Evolutionary conservation across 2,113 vertebrate genomes (phyloP).

Genomic region (Athene noctua): DNA sequence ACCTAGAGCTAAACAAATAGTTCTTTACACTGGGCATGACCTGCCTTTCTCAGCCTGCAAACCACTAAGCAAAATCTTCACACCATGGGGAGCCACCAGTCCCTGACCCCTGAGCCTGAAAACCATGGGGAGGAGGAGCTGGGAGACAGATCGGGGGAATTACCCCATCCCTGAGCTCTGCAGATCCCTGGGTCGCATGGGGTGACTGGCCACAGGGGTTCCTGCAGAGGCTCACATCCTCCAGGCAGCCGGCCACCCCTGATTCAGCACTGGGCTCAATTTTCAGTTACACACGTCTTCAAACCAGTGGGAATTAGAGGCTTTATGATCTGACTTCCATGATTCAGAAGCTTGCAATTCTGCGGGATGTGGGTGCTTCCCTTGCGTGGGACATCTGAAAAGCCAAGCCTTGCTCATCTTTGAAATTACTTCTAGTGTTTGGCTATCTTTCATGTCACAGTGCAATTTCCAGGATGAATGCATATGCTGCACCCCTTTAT

Average conservation of each 20-base stretch:
- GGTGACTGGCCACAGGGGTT: neutral
- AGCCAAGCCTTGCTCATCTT: slow-evolving; percentile 50
- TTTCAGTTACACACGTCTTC: neutral
- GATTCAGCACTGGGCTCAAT: neutral
- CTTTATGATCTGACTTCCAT: neutral
- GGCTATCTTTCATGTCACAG: slow-evolving; percentile 20
- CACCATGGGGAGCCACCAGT: neutral
- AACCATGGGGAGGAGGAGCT: neutral
- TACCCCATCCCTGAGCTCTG: neutral
- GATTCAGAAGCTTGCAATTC: slow-evolving; percentile 52
- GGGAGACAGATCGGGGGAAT: neutral
- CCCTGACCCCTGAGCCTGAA: neutral
- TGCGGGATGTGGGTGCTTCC: slow-evolving; percentile 27
- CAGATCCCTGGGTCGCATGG: accelerated
- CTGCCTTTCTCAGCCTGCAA: neutral
- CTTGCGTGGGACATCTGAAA: slow-evolving; percentile 39
- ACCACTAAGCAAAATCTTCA: neutral
- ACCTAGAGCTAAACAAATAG: neutral
- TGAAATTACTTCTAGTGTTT: neutral
- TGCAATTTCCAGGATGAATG: slow-evolving; percentile 16
- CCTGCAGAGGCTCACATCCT: neutral
- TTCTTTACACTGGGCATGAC: neutral
- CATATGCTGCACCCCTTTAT: slow-evolving; percentile 25
- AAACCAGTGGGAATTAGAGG: slow-evolving; percentile 13
- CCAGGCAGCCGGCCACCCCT: neutral